Evolutionary conservation across 2,113 vertebrate species (phyloP).

Genomic region (Vulpes vulpes): DNA sequence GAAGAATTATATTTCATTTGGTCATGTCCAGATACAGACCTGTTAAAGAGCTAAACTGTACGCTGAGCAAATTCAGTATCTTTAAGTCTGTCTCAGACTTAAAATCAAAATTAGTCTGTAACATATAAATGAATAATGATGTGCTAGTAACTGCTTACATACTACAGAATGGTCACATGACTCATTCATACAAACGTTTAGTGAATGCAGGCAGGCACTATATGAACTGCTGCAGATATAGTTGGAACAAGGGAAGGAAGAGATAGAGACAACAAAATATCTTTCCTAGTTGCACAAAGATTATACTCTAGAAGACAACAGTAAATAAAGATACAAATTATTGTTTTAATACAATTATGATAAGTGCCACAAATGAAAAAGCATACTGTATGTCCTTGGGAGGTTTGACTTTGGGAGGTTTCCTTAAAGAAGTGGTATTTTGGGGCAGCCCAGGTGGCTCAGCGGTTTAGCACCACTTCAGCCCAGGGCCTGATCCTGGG

Average conservation of each 20-base stretch:
- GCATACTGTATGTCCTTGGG: background rate
- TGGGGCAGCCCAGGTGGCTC: no score
- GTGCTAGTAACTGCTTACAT: background rate
- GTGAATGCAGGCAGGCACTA: background rate
- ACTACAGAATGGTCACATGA: background rate
- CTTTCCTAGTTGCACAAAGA: background rate
- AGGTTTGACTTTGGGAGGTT: background rate
- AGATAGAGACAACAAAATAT: background rate
- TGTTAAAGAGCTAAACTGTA: conserved; percentile 14
- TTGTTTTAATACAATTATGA: background rate
- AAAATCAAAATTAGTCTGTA: background rate
- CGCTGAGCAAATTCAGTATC: background rate
- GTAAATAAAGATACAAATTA: conserved; percentile 28
- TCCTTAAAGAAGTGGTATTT: background rate
- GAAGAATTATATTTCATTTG: background rate
- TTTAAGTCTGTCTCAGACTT: background rate
- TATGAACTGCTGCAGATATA: background rate
- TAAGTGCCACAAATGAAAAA: background rate
- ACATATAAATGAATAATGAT: background rate
- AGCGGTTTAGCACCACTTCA: no score
- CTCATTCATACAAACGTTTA: background rate
- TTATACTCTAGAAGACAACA: background rate
- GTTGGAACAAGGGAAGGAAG: background rate
- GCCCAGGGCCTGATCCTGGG: no score
- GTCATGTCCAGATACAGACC: background rate